Evolutionary conservation across 1,140 invertebrate genomes (phyloP), one percentile per base, ranked within the genome.

Genomic region (Drosophila suzukii): DNA sequence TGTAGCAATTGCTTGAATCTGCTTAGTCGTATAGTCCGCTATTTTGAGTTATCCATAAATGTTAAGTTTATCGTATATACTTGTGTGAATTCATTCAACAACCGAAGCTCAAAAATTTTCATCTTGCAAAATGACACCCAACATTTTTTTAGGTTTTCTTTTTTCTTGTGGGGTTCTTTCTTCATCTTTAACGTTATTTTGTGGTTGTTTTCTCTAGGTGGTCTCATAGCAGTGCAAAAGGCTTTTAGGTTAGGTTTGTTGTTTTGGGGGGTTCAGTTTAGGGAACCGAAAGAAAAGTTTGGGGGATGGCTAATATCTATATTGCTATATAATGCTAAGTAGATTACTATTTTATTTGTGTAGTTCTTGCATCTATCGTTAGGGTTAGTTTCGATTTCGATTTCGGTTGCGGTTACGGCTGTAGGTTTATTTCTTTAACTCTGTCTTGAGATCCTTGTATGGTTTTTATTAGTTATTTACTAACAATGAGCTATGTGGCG

Each of bases 171-270:
- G 70, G 66, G 13, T 65, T 60, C 24, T 32, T 53, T 51, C 15
- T 61, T 74, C 15, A 44, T 68, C 43, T 15, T 50, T 17, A 53
- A 58, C 24, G 43, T 57, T 67, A 67, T 66, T 50, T 46, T 65
- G 73, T 56, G 67, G 66, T 75, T 72, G 41, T 78, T 78, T 79
- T 83, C 61, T 89, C 84, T 89, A 89, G 84, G 84, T 89, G 84
- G 84, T 89, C 78, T 89, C 72, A 77, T 89, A 89, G 84, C 84
- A 89, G 84, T 89, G 84, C 84, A 89, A 89, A 89, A 89, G 84
- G 84, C 84, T 67, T 86, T 76, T 63, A 55, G 63, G 67, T 71
- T 75, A 13, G 58, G 4, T 54, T 61, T 60, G 13, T 27, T 0
- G 41, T 20, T 30, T 65, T 30, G 5, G 24, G n/a, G 53, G 38